These are phyloP conservation scores for Tamandua tetradactyla DNA, from an alignment of 2,797 vertebrate species.

Conservation along the genomic window DNA sequence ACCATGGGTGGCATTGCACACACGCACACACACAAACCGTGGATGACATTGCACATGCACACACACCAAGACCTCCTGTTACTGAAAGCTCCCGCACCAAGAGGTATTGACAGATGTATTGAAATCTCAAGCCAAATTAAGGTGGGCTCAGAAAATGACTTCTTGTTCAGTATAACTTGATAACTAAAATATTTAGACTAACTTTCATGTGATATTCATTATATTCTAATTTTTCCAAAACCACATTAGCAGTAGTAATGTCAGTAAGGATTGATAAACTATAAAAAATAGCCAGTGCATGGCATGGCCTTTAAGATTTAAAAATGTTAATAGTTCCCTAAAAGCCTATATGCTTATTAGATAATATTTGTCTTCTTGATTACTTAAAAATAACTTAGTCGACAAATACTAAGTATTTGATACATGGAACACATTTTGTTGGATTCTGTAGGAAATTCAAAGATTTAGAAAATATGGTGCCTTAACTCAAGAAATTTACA, in stretches of 20 bases:
- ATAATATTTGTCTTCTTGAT: neutral
- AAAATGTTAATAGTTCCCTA: neutral
- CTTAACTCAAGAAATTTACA: neutral
- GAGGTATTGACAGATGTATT: neutral
- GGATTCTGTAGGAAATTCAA: neutral
- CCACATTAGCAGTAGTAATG: neutral
- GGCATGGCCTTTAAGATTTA: slow-evolving; percentile 12
- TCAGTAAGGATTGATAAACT: neutral
- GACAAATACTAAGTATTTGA: neutral
- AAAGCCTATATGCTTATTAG: neutral
- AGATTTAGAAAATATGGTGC: neutral
- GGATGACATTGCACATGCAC: neutral
- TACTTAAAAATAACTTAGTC: slow-evolving; percentile 22
- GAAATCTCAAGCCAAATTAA: neutral
- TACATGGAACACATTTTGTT: neutral
- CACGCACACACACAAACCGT: too few species aligned
- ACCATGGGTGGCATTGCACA: neutral
- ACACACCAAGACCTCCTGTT: neutral
- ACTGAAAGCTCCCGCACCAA: neutral
- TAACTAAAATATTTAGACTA: neutral
- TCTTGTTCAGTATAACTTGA: neutral
- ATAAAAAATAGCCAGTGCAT: neutral
- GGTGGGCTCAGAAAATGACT: neutral
- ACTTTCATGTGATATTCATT: neutral
- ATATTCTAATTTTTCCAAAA: slow-evolving; percentile 1